A percentile compares a stretch with the other conserved stretches of the same genome.
These are phyloP conservation scores for Axea sp. DNA, from an alignment of 2,888 invertebrate genomes.

Conservation along the genomic window DNA sequence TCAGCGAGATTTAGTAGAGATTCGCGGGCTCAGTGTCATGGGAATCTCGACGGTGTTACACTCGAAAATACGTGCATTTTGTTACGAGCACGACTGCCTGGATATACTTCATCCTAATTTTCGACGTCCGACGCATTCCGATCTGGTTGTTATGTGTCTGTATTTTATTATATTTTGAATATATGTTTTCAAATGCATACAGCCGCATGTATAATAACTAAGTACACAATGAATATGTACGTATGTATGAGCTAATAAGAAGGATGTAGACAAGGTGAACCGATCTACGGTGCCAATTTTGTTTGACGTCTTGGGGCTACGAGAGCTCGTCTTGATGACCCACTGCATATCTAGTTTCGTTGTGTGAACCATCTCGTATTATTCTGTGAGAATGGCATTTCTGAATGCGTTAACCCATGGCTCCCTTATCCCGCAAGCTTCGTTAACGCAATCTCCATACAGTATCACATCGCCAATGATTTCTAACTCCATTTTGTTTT, in stretches of 20 bases:
- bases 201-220: no score
- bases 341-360: constrained; percentile 33
- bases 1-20: constrained; percentile 53
- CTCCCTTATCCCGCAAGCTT: constrained; percentile 37
- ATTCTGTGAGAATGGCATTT: constrained; percentile 70
- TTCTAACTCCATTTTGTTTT: constrained; percentile 37
- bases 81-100: constrained; percentile 27
- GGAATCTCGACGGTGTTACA: constrained; percentile 25
- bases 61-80: constrained; percentile 38
- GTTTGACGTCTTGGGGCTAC: constrained; percentile 27
- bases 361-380: constrained; percentile 57
- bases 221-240: constrained; percentile 37
- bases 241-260: constrained; percentile 23
- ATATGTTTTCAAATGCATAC: neutral
- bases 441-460: constrained; percentile 53
- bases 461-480: constrained; percentile 29
- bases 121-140: constrained; percentile 35
- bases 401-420: constrained; percentile 72
- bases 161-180: no score
- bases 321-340: constrained; percentile 46
- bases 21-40: constrained; percentile 35
- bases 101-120: constrained; percentile 54
- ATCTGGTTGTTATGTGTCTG: constrained; percentile 2
- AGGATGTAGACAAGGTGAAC: constrained; percentile 14
- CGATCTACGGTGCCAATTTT: constrained; percentile 46